phyloP scores from a whole-genome alignment of 2,888 invertebrate species.

The Nebria salina region DNA sequence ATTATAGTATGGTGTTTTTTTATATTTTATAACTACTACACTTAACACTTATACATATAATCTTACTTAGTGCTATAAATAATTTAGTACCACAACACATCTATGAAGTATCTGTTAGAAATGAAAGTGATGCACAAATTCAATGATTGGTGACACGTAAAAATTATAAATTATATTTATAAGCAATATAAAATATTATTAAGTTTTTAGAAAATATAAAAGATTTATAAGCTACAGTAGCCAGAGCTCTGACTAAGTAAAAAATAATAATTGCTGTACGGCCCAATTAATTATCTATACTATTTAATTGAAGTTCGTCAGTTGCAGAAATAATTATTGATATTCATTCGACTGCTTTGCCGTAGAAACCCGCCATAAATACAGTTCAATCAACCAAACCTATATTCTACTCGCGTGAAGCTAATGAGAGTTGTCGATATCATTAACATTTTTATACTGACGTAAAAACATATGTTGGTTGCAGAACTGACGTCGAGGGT shows the following conservation, averaged over 20 bases:
- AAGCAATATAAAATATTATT: too few species aligned
- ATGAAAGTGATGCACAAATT: too few species aligned
- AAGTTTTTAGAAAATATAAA: too few species aligned
- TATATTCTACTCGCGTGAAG: constrained; percentile 34
- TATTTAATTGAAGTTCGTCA: constrained; percentile 37
- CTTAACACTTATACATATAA: too few species aligned
- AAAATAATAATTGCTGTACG: constrained; percentile 32
- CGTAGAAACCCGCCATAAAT: constrained; percentile 10
- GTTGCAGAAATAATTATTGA: constrained; percentile 27
- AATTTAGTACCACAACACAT: too few species aligned
- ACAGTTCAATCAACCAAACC: constrained; percentile 11
- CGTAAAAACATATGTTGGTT: constrained; percentile 39
- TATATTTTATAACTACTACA: too few species aligned
- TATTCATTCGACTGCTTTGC: constrained; percentile 24
- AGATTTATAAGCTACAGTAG: background rate
- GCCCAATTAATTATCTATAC: constrained; percentile 39
- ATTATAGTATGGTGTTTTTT: background rate
- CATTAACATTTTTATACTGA: constrained; percentile 44
- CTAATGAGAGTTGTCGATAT: constrained; percentile 40
- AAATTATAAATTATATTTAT: too few species aligned
- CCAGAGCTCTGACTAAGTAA: background rate
- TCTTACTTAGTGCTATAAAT: too few species aligned
- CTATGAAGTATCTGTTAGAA: too few species aligned
- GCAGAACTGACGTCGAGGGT: constrained; percentile 25
- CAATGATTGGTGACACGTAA: too few species aligned